These are phyloP conservation scores for Geopemphigus sp. DNA, from an alignment of 1,140 invertebrate species.

Conservation along the genomic window DNA sequence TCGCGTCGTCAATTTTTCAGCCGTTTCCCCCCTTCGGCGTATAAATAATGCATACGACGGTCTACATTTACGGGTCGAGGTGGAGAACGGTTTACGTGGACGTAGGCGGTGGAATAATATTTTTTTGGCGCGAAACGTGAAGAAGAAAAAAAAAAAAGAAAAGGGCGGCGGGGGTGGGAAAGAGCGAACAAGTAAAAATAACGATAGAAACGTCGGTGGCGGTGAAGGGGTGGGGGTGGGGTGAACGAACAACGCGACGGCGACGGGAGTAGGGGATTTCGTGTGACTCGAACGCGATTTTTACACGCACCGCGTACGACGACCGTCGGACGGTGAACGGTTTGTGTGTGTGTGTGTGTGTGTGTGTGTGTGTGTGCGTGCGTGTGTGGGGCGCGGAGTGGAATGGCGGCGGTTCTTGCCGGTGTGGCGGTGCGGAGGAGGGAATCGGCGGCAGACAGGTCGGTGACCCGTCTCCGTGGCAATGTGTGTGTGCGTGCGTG, in stretches of 20 bases:
- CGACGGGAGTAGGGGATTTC: background rate
- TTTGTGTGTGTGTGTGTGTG: background rate
- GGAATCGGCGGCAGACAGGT: conserved; percentile 34
- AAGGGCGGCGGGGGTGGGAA: no score
- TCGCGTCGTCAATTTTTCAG: no score
- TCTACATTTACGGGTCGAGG: no score
- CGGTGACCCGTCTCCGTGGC: conserved; percentile 40
- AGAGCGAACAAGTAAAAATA: background rate
- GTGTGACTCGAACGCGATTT: background rate
- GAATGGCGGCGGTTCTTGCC: background rate
- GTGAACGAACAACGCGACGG: background rate
- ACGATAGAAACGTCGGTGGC: background rate
- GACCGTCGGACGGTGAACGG: no score
- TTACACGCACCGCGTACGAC: no score
- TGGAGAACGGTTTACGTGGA: no score
- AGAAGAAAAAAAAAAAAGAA: background rate
- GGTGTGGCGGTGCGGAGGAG: background rate
- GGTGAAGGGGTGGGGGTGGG: background rate
- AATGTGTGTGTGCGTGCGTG: conserved; percentile 6
- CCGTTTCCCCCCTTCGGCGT: no score
- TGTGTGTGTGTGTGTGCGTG: background rate
- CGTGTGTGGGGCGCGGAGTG: background rate
- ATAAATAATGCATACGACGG: no score
- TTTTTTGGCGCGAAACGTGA: background rate
- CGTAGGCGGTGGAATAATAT: no score